These are phyloP conservation scores for Diadema setosum DNA, from an alignment of 35 echinoderm and acorn worm genomes.

Conservation along the genomic window DNA sequence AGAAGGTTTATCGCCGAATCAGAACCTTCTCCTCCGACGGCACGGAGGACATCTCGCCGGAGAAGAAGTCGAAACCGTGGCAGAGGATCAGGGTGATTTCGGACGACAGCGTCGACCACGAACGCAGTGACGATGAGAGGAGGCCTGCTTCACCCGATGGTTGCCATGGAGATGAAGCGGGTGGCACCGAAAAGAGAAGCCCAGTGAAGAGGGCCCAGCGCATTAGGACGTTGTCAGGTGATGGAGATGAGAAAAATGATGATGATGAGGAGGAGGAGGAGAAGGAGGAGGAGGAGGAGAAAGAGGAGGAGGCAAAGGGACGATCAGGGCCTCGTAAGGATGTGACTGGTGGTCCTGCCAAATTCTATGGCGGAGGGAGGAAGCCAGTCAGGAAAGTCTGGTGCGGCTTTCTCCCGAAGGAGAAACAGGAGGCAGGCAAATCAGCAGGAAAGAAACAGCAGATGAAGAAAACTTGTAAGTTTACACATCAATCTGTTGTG, in stretches of 20 bases:
- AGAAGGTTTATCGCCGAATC: background rate
- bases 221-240: background rate
- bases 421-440: background rate
- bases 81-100: background rate
- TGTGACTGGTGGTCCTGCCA: background rate
- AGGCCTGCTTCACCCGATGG: too few species aligned
- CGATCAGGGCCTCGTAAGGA: background rate
- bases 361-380: background rate
- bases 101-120: background rate
- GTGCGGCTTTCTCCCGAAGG: background rate
- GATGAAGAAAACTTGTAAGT: too few species aligned
- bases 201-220: background rate
- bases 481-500: too few species aligned
- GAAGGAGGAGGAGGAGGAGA: background rate
- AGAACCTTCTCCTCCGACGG: background rate
- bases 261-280: constrained; percentile 32
- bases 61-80: background rate
- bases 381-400: background rate
- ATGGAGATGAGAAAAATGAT: constrained; percentile 28
- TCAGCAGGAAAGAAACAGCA: background rate
- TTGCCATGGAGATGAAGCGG: background rate
- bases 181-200: background rate
- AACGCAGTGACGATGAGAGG: background rate
- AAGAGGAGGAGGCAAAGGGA: background rate
- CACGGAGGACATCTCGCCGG: background rate